Evolutionary conservation across 2,113 vertebrate species (phyloP).

Genomic region (Clupea harengus): DNA sequence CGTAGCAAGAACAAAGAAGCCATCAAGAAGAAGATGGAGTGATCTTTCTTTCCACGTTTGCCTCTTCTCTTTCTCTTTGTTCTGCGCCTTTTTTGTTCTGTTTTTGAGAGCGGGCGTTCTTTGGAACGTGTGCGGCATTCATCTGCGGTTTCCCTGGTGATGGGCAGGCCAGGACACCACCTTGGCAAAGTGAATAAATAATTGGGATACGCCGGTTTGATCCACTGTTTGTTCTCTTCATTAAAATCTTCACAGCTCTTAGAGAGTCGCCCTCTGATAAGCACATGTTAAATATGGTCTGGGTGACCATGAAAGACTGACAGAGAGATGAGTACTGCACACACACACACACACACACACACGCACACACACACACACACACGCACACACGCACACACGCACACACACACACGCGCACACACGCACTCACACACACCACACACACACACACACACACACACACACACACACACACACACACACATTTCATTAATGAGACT

Average conservation of each 20-base stretch:
- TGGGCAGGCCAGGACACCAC: too few species aligned
- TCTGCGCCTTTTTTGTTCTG: too few species aligned
- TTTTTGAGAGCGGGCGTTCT: too few species aligned
- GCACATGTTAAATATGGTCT: neutral
- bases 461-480: neutral
- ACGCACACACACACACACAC: neutral
- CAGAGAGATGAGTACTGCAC: neutral
- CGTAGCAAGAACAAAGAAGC: too few species aligned
- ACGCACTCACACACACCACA: neutral
- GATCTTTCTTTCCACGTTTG: too few species aligned
- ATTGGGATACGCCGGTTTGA: neutral
- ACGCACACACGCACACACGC: neutral
- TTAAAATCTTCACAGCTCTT: neutral
- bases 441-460: neutral
- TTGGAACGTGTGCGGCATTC: too few species aligned
- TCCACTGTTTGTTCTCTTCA: neutral
- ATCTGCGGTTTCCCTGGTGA: too few species aligned
- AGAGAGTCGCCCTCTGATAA: neutral
- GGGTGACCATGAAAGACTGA: neutral
- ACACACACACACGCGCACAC: neutral
- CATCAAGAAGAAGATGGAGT: too few species aligned
- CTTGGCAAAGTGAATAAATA: neutral
- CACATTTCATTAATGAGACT: neutral
- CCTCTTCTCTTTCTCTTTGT: neutral
- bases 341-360: slow-evolving; percentile 2